Evolutionary conservation across 30 jellyfish, hydroid and myxozoan species (phyloP), one percentile per base, ranked within the genome.

Genomic region (Hydractinia echinata): DNA sequence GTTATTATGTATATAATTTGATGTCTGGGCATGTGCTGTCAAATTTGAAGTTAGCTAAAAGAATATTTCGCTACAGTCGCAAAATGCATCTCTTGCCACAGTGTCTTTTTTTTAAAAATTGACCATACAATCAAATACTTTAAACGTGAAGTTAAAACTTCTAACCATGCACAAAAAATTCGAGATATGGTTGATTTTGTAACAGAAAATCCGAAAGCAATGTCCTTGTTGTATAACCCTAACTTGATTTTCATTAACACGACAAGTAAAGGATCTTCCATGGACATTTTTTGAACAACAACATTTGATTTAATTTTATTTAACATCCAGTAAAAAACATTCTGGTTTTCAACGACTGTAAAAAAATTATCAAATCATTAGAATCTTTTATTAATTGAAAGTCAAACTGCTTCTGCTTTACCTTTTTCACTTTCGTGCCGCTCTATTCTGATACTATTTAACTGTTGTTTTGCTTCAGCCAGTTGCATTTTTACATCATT

Each of bases 1-100:
- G 44, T 30, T 30, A 0, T 62, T 72, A 72, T 72, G 48, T 72
- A 1, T 30, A 62, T 18, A 62, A 30, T 30, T 72, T 72, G 51
- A 72, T 72, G 81, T 72, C 60, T 72, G 81, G 48, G 81, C 81
- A 56, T 67, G 4, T 48, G 81, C 81, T 72, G 81, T 72, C 81
- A 72, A 3, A 49, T 49, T 72, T 13, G 48, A 30, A 30, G 81
- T 69, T 19, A 69, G 48, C 69, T 72, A 39, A 18, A 49, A 3
- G 52, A 72, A 72, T 48, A 76, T 61, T 55, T 84, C 93, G 13
- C 79, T 62, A 83, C 93, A 84, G 78, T 84, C 93, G 20, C 87
- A 74, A 77, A 74, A 79, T 71, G 51, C 51, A 15, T 19, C 81
- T 71, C 30, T 71, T 18, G 19, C 39, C 44, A 71, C 39, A 30